A percentile compares a stretch with the other conserved stretches of the same genome.
These are phyloP conservation scores for Chromis chromis DNA, from an alignment of 2,797 vertebrate species.

Conservation along the genomic window DNA sequence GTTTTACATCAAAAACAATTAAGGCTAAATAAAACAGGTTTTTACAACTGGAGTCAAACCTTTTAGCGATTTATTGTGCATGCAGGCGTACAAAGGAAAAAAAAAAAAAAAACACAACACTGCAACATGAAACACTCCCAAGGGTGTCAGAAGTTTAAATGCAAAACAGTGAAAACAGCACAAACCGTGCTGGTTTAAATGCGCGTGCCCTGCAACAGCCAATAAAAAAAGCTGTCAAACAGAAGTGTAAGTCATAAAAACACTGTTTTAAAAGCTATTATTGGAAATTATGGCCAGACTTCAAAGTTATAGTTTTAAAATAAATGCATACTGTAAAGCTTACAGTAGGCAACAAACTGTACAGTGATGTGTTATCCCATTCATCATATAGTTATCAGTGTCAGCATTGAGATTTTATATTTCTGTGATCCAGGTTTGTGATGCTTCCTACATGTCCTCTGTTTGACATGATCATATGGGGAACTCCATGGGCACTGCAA, in stretches of 20 bases:
- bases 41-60: conserved; percentile 32
- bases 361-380: background rate
- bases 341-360: background rate
- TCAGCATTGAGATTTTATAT: background rate
- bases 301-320: background rate
- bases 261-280: background rate
- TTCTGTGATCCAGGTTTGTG: background rate
- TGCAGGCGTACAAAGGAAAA: conserved; percentile 3
- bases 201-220: background rate
- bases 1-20: conserved; percentile 49
- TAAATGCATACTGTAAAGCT: background rate
- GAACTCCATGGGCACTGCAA: conserved; percentile 18
- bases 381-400: background rate
- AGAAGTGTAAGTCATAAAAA: conserved; percentile 8
- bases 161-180: conserved; percentile 9
- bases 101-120: conserved; percentile 10
- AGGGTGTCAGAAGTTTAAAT: conserved; percentile 6
- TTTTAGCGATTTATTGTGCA: conserved; percentile 35
- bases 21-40: conserved; percentile 43
- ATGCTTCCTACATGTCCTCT: conserved; percentile 3
- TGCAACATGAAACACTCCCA: conserved; percentile 10
- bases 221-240: conserved; percentile 6
- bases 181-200: conserved; percentile 7
- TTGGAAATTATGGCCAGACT: background rate
- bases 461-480: conserved; percentile 15